Evolutionary conservation across 2,113 vertebrate genomes (phyloP).

Genomic region (Bungarus multicinctus): DNA sequence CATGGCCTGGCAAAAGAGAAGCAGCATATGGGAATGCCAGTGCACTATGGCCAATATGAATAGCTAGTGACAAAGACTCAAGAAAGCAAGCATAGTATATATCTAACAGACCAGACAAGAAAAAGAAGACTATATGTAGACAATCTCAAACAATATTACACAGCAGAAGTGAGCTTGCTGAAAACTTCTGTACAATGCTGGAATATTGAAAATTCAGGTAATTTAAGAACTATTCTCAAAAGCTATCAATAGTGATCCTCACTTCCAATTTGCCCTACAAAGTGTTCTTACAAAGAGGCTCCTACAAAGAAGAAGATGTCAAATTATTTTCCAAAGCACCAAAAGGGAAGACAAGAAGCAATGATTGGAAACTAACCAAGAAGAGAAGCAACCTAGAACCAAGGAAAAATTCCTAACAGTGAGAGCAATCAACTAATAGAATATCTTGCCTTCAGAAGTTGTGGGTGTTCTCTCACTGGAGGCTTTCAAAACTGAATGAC

Average conservation of each 20-base stretch:
- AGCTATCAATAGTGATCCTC: neutral
- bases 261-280: neutral
- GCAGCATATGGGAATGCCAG: neutral
- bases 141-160: neutral
- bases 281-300: too few relatives aligned
- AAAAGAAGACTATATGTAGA: neutral
- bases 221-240: neutral
- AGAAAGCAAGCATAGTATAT: neutral
- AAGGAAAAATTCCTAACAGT: too few relatives aligned
- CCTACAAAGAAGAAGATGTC: too few relatives aligned
- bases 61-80: neutral
- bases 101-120: neutral
- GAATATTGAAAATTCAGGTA: neutral
- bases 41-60: neutral
- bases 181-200: neutral
- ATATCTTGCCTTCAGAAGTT: too few relatives aligned
- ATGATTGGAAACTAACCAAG: too few relatives aligned
- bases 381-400: too few relatives aligned
- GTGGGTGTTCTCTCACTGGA: too few relatives aligned
- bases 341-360: too few relatives aligned
- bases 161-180: neutral
- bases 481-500: too few relatives aligned
- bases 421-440: too few relatives aligned
- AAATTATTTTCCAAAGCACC: too few relatives aligned
- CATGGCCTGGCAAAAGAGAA: neutral